Percentiles rank a stretch among this genome's conserved stretches.
Conservation (phyloP, 2,113 vertebrate species). For the Puma concolor region DNA sequence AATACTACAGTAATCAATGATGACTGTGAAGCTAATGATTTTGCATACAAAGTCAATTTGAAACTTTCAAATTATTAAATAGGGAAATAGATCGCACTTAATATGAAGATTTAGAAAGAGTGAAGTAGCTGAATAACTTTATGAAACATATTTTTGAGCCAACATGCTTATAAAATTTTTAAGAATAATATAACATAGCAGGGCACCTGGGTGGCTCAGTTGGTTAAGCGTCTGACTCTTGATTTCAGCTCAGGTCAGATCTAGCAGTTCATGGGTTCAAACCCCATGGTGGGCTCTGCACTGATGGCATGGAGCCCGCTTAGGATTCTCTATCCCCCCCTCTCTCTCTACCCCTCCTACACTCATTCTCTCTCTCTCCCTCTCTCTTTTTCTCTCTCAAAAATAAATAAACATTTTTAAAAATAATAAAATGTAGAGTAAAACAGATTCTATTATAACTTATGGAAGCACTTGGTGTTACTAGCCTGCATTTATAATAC, state of each 20-base stretch:
- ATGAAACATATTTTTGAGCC: background rate
- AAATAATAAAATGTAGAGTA: constrained; percentile 21
- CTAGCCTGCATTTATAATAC: background rate
- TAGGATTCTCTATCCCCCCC: too few species aligned
- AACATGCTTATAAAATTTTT: background rate
- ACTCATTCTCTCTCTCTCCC: too few species aligned
- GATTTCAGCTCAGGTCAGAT: too few species aligned
- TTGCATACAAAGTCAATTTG: background rate
- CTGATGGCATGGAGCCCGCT: too few species aligned
- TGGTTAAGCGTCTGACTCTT: too few species aligned
- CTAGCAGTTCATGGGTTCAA: too few species aligned
- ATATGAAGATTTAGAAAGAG: background rate
- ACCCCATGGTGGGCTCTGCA: too few species aligned
- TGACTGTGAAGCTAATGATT: constrained; percentile 6
- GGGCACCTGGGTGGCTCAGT: too few species aligned
- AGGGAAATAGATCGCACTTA: background rate
- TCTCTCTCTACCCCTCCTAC: too few species aligned
- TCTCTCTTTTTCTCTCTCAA: too few species aligned
- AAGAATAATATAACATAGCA: too few species aligned
- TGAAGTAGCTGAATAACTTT: background rate
- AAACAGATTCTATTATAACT: background rate
- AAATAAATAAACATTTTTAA: background rate
- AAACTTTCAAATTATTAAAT: background rate
- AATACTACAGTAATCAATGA: background rate
- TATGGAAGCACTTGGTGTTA: background rate